These are phyloP conservation scores for Monodelphis domestica DNA, from an alignment of 2,797 vertebrate genomes.

Conservation along the genomic window DNA sequence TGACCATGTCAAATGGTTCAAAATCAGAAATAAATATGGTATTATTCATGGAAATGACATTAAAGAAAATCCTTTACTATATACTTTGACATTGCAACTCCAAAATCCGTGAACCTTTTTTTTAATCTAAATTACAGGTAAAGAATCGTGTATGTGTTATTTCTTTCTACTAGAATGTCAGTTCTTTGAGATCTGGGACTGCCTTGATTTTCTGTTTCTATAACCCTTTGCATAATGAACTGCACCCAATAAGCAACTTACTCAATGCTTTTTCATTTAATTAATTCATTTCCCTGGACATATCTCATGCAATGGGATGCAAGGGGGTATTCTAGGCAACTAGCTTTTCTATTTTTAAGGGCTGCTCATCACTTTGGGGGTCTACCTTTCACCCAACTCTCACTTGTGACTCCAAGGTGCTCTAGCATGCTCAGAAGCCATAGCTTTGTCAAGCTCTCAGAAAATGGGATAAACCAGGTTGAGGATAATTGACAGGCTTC, in stretches of 20 bases:
- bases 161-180: not conserved
- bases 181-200: not conserved
- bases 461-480: too few relatives aligned
- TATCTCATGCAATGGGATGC: too few relatives aligned
- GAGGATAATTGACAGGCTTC: too few relatives aligned
- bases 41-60: not conserved
- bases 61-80: not conserved
- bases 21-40: not conserved
- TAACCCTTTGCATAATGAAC: not conserved
- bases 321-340: too few relatives aligned
- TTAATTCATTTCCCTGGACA: not conserved
- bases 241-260: not conserved
- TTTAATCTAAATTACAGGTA: not conserved
- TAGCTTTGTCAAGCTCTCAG: too few relatives aligned
- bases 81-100: not conserved
- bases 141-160: not conserved
- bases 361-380: too few relatives aligned
- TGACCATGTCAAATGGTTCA: not conserved
- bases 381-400: too few relatives aligned
- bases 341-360: too few relatives aligned
- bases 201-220: not conserved
- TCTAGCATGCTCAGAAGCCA: too few relatives aligned
- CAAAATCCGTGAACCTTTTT: not conserved
- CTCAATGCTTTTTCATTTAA: not conserved
- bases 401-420: too few relatives aligned